These are phyloP conservation scores for Panthera leo DNA, from an alignment of 2,113 vertebrate species.

Conservation along the genomic window DNA sequence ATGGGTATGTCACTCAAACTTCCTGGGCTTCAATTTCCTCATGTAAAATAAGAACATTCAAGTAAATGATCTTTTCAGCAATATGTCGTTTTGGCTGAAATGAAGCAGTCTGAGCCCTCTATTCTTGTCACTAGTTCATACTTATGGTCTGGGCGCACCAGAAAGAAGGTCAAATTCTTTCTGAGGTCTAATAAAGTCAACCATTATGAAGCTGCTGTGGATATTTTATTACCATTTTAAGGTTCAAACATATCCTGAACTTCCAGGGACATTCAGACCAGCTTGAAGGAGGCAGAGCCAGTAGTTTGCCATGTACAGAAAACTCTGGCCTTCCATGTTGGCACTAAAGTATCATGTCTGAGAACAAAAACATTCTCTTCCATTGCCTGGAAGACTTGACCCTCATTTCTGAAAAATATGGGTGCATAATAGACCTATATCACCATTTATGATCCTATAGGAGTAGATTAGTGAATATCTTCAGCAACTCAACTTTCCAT, in stretches of 20 bases:
- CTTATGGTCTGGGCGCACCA: neutral
- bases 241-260: neutral
- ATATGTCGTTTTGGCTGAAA: neutral
- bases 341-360: neutral
- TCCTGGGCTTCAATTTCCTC: neutral
- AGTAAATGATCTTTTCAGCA: neutral
- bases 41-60: neutral
- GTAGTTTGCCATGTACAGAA: neutral
- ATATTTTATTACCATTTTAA: neutral
- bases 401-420: conserved; percentile 8
- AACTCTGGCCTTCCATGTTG: neutral
- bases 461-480: neutral
- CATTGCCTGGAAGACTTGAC: neutral
- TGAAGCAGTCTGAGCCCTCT: neutral
- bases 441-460: neutral
- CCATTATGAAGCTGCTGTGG: neutral
- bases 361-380: neutral
- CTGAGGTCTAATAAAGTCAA: neutral
- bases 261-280: neutral
- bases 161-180: neutral
- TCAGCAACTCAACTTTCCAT: neutral
- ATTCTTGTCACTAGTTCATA: neutral
- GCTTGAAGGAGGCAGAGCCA: neutral
- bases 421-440: neutral
- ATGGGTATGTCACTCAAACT: neutral